Conservation (phyloP, 2,113 vertebrate genomes). For the Turdus rufiventris region DNA sequence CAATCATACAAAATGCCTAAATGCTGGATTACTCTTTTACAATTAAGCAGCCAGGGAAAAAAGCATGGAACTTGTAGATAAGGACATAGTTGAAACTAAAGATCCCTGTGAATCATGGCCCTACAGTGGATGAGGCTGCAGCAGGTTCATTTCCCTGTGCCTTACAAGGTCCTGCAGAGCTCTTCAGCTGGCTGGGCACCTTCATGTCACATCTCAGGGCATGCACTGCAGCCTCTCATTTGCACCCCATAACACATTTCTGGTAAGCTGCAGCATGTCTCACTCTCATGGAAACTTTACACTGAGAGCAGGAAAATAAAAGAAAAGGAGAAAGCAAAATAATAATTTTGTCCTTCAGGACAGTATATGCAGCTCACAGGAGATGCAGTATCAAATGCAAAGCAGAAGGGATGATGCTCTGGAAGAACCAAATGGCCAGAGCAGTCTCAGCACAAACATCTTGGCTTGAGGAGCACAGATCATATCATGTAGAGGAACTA, state of each 20-base stretch:
- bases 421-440: not conserved
- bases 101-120: rapidly evolving
- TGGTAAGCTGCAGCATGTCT: not conserved
- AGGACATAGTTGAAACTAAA: not conserved
- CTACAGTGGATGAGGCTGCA: not conserved
- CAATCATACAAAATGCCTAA: not conserved
- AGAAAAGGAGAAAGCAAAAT: not conserved
- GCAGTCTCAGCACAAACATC: not conserved
- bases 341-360: not conserved
- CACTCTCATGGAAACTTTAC: not conserved
- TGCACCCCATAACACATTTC: not conserved
- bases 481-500: rapidly evolving
- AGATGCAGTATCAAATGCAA: not conserved
- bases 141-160: not conserved
- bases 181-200: not conserved
- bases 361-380: not conserved
- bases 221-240: rapidly evolving
- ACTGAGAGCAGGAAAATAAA: not conserved
- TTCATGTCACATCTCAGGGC: not conserved
- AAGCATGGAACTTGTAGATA: not conserved
- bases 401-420: not conserved
- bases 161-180: not conserved
- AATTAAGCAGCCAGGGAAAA: not conserved
- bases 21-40: not conserved
- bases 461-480: not conserved